Conservation (phyloP, 2,888 invertebrate genomes). For the Physocephala rufipes region DNA sequence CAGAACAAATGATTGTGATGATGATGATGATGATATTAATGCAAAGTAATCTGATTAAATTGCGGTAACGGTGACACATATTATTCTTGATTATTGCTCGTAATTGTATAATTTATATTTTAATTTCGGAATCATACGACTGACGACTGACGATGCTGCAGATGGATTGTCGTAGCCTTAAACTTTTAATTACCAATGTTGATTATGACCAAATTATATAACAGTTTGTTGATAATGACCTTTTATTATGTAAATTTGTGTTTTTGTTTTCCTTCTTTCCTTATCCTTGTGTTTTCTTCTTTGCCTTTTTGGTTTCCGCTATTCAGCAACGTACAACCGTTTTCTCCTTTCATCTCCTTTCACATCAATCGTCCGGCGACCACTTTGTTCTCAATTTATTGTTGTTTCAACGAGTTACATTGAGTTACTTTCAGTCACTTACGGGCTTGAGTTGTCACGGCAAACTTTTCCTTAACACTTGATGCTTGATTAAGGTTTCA, state of each 20-base stretch:
- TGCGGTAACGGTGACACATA: too few species aligned
- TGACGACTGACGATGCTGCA: too few species aligned
- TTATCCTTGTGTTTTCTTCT: not conserved
- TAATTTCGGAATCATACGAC: too few species aligned
- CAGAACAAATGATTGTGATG: not conserved
- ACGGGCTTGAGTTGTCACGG: conserved; percentile 18
- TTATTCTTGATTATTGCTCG: too few species aligned
- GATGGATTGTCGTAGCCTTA: too few species aligned
- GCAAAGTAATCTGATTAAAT: too few species aligned
- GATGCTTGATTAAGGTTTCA: conserved; percentile 43
- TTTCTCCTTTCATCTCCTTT: too few species aligned
- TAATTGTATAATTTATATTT: too few species aligned
- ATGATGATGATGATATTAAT: not conserved
- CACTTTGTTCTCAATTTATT: not conserved
- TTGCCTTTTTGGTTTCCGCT: not conserved
- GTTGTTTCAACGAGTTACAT: not conserved
- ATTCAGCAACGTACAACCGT: not conserved
- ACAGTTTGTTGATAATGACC: conserved; percentile 14
- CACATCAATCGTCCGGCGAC: not conserved
- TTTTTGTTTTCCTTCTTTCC: not conserved
- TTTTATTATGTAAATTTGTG: conserved; percentile 11
- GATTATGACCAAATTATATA: too few species aligned
- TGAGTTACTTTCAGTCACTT: not conserved
- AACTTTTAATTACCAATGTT: too few species aligned
- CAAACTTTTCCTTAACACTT: conserved; percentile 40